These are phyloP conservation scores for Corythaeola cristata DNA, from an alignment of 2,113 vertebrate species.

Conservation along the genomic window DNA sequence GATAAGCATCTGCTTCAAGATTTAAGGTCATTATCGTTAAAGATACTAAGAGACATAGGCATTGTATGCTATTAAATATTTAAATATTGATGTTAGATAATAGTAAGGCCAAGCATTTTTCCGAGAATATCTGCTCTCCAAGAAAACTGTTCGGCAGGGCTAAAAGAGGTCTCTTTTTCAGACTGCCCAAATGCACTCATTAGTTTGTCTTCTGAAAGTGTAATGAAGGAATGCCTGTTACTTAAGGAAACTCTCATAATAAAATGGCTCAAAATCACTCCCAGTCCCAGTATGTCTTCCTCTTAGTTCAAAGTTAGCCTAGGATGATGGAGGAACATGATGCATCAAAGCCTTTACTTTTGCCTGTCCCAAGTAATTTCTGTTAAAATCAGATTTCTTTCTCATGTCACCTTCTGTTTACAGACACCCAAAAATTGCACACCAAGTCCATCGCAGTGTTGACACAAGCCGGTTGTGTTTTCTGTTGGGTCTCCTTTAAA, in stretches of 20 bases:
- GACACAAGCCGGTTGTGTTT: background rate
- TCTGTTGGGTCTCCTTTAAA: background rate
- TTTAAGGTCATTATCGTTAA: background rate
- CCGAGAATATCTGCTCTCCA: background rate
- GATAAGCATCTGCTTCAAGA: background rate
- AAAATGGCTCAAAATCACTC: background rate
- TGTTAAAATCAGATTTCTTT: background rate
- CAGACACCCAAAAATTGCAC: background rate
- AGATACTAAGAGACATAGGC: background rate
- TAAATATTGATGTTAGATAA: background rate
- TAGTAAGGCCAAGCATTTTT: background rate
- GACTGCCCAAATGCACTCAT: background rate
- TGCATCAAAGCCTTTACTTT: background rate
- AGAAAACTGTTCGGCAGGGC: background rate
- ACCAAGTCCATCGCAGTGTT: background rate
- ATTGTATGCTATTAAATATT: background rate
- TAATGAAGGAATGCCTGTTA: background rate
- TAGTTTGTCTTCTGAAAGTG: background rate
- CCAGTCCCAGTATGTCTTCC: background rate
- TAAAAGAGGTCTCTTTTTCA: background rate
- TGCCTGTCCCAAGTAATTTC: background rate
- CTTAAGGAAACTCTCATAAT: background rate
- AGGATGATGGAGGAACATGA: background rate
- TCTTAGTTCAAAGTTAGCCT: background rate
- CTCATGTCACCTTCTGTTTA: background rate